Evolutionary conservation across 2,797 vertebrate genomes (phyloP), one percentile per base, ranked within the genome.

Genomic region (Poecile montanus): DNA sequence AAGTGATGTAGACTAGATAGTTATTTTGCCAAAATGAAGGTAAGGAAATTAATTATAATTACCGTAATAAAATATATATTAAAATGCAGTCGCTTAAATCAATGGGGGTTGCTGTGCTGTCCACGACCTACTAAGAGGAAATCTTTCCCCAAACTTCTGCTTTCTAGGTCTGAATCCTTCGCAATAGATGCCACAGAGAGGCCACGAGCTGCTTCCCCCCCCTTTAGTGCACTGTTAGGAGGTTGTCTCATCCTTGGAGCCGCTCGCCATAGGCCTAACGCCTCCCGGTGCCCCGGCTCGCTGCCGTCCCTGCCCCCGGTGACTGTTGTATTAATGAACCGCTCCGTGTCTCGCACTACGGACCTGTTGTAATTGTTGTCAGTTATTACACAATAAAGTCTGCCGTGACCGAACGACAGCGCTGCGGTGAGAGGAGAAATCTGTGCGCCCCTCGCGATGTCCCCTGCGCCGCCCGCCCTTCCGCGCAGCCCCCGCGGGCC

Each of bases 301-400:
- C 85, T 70, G 82, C 38, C 83, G 70, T n/a, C 76, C 85, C 62
- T 21, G 88, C 85, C 42, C 77, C 56, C 76, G 67, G 73, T 91
- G 84, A 68, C 74, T 73, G 70, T 75, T 95, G 96, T 89, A 85
- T 50, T 89, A 54, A 87, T 84, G 79, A 85, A 42, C 90, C 57
- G 27, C 93, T 78, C 57, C 13, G 74, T 34, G 92, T 67, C 94
- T 91, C 88, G 85, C 82, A 3, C 88, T 18, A 29, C 97, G 61
- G 94, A 95, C 95, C 95, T 94, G 87, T 73, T 98, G 97, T 98
- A 97, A 97, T 94, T 96, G 96, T 97, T 96, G 94, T 94, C 94
- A 92, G 81, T 97, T 96, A 94, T 95, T 96, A 91, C 95, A 94
- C 95, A 98, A 97, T 97, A 98, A 98, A 98, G 92, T 96, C 93